phyloP scores from a whole-genome alignment of 1,140 invertebrate species.

The Leptoteleia sp. region DNA sequence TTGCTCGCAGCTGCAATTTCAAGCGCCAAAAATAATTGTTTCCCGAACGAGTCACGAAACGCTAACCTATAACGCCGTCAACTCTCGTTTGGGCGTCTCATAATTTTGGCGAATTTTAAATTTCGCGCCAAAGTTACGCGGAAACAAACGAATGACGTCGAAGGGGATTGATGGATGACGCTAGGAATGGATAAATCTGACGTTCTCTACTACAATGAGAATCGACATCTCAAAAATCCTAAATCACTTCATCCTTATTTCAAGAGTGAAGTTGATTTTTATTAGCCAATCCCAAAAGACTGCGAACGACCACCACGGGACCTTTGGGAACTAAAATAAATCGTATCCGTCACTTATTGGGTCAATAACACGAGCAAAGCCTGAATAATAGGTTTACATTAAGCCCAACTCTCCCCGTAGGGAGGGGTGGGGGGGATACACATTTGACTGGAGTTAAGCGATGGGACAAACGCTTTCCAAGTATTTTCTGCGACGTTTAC shows the following conservation, averaged over 20 bases:
- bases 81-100: constrained; percentile 3
- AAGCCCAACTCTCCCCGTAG: no score
- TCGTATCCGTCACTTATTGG: constrained; percentile 19
- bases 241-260: no score
- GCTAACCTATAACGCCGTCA: constrained; percentile 40
- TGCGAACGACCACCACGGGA: no score
- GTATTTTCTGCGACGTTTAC: constrained; percentile 27
- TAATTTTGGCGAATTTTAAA: constrained; percentile 9
- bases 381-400: constrained; percentile 42
- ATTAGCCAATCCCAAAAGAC: no score
- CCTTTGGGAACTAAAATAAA: constrained; percentile 5
- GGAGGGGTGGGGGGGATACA: no score
- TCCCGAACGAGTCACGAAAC: constrained; percentile 18
- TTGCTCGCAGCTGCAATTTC: constrained; percentile 51
- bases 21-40: constrained; percentile 54
- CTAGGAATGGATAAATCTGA: no score
- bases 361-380: constrained; percentile 40
- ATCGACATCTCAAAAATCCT: no score
- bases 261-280: no score
- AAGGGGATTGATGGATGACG: constrained; percentile 9
- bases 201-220: no score
- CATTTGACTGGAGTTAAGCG: constrained; percentile 10
- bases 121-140: constrained; percentile 6
- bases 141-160: background rate
- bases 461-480: constrained; percentile 27